Conservation (phyloP, 2,888 invertebrate genomes). For the Dione juno region DNA sequence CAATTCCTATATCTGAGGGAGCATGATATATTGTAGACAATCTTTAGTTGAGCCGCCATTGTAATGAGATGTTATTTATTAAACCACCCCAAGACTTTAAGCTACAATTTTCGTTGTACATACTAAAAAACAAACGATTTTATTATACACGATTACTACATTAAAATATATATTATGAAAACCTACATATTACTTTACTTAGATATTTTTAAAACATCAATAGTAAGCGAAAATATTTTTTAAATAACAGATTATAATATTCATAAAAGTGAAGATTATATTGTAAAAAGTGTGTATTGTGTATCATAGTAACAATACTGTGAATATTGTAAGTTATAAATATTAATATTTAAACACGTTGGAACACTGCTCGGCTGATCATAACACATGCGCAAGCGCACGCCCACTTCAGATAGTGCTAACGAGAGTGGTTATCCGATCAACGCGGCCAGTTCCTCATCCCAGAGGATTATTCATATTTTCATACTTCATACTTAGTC, state of each 20-base stretch:
- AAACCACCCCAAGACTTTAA: constrained; percentile 55
- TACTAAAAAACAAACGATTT: not conserved
- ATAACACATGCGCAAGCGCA: constrained; percentile 47
- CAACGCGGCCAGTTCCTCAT: constrained; percentile 40
- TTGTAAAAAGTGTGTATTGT: constrained; percentile 23
- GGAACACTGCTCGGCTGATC: constrained; percentile 24
- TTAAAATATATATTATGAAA: not conserved
- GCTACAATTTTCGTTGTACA: not conserved
- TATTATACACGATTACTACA: not conserved
- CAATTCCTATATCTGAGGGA: constrained; percentile 46
- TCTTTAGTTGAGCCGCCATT: constrained; percentile 64
- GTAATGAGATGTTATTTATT: constrained; percentile 81
- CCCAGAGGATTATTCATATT: constrained; percentile 50
- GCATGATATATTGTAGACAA: constrained; percentile 69
- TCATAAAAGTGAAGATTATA: not conserved
- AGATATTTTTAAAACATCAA: too few relatives aligned
- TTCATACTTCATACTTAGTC: constrained; percentile 52
- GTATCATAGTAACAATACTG: constrained; percentile 6
- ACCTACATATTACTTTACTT: not conserved
- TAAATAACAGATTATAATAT: not conserved
- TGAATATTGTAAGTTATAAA: constrained; percentile 25
- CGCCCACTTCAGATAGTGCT: constrained; percentile 63
- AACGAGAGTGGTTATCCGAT: constrained; percentile 65
- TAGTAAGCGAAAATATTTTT: too few relatives aligned
- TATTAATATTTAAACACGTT: constrained; percentile 29